Base-by-base conservation (phyloP, 2,797 vertebrate genomes). In the Helicolenus hilgendorfi region DNA sequence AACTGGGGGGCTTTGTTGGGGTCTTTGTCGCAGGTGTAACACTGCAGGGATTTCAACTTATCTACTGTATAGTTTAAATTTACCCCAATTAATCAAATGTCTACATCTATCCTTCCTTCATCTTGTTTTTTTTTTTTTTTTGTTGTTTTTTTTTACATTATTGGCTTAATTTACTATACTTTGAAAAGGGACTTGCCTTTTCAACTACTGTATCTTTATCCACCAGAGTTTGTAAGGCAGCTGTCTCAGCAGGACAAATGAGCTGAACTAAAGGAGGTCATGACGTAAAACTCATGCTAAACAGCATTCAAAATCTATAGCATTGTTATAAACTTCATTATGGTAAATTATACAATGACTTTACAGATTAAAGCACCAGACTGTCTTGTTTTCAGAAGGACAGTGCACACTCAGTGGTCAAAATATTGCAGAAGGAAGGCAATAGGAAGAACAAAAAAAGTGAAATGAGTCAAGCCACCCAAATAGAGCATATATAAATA, bases 321-420 rank as follows among this genome's bases (percentile, higher is more conserved):
- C 7, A 11, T 53, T 72, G 72, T n/a, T 18, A 14, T 69, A n/a
- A 69, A 81, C 7, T 29, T 72, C 1, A 70, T 59, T 29, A 59
- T 26, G 18, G 14, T 55, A 55, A 27, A 36, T 58, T 41, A 62
- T 55, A 63, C 33, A 59, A 4, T 4, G 18, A n/a, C 13, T 65
- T 84, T 76, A 22, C 65, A 22, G 18, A 60, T 69, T 9, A 68
- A 81, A 69, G 20, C 31, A 72, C 18, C 70, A 65, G 41, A 36
- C 22, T 35, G 13, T 20, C 20, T 31, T 59, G 7, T 24, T 58
- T 60, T 67, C 41, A 15, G 4, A 63, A 64, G 49, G 26, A 72
- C 22, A 3, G 15, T 27, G 9, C 24, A 31, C 24, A 53, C 2
- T 60, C 9, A 53, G 14, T 65, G 20, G 13, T 78, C 4, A 38